A percentile compares a stretch with the other conserved stretches of the same genome.
phyloP scores from a whole-genome alignment of 2,113 vertebrate species.

The Glaucomys volans region DNA sequence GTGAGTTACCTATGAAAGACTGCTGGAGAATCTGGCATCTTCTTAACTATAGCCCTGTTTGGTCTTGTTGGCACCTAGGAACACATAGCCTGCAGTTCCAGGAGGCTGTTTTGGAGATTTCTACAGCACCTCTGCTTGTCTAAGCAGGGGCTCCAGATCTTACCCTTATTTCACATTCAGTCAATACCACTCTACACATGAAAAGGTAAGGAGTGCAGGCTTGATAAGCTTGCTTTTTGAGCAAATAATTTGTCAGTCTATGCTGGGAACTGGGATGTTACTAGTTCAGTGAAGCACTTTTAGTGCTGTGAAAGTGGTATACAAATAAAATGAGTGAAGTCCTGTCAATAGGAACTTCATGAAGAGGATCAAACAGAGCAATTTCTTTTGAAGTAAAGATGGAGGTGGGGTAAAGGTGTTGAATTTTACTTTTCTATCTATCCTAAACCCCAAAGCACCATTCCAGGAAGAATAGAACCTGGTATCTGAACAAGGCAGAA shows the following conservation, averaged over 20 bases:
- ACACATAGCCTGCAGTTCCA: not conserved
- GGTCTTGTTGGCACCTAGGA: not conserved
- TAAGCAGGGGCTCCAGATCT: not conserved
- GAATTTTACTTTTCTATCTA: slow-evolving; percentile 84
- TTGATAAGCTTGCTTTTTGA: slow-evolving; percentile 78
- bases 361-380: slow-evolving; percentile 82
- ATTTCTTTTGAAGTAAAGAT: slow-evolving; percentile 78
- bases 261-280: slow-evolving; percentile 77
- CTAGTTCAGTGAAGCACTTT: slow-evolving; percentile 75
- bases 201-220: slow-evolving; percentile 68
- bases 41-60: not conserved
- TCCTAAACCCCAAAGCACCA: slow-evolving; percentile 80
- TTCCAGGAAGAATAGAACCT: slow-evolving; percentile 73
- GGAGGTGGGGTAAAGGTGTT: slow-evolving; percentile 74
- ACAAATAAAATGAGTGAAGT: slow-evolving; percentile 84
- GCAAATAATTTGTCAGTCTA: slow-evolving; percentile 77
- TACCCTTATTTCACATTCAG: slow-evolving; percentile 68
- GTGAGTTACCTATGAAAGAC: not conserved
- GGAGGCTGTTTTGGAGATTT: not conserved
- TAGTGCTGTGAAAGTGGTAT: slow-evolving; percentile 73
- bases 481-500: slow-evolving; percentile 82
- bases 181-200: slow-evolving; percentile 12
- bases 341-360: slow-evolving; percentile 83
- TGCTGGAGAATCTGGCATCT: not conserved
- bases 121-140: not conserved